Evolutionary conservation across 2,888 invertebrate species (phyloP).

Genomic region (Drosophila aldrichi): DNA sequence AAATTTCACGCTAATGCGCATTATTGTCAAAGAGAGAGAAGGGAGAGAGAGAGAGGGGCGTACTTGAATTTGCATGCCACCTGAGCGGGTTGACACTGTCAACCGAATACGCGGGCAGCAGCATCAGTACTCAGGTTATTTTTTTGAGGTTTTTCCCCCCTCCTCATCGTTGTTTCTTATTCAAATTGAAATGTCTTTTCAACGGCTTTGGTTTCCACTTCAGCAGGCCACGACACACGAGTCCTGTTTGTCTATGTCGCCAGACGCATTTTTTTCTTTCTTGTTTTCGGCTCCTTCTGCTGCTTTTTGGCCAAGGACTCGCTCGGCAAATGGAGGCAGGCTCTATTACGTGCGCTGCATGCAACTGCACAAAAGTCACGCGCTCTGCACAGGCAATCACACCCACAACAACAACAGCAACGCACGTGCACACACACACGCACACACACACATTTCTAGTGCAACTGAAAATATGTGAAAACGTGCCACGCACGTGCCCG

Average conservation of each 20-base stretch:
- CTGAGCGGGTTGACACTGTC: constrained; percentile 26
- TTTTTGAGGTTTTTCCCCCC: not conserved
- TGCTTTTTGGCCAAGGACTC: constrained; percentile 71
- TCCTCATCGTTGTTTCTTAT: constrained; percentile 32
- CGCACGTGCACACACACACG: constrained; percentile 10
- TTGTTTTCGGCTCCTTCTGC: too few relatives aligned
- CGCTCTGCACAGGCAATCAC: constrained; percentile 52
- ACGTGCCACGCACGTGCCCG: constrained; percentile 61
- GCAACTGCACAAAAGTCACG: constrained; percentile 78
- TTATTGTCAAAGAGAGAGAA: constrained; percentile 58
- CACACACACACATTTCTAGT: constrained; percentile 19
- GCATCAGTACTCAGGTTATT: not conserved
- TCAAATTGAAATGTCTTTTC: constrained; percentile 80
- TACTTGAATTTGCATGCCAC: constrained; percentile 64
- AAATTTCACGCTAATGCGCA: constrained; percentile 76
- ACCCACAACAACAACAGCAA: constrained; percentile 25
- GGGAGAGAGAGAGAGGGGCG: not conserved
- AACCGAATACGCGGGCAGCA: not conserved
- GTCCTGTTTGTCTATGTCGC: constrained; percentile 77
- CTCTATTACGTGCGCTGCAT: constrained; percentile 75
- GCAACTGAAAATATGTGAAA: constrained; percentile 55
- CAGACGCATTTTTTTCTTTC: constrained; percentile 30
- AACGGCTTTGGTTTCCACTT: constrained; percentile 79
- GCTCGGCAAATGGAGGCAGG: constrained; percentile 41
- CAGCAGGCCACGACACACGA: constrained; percentile 76